Base-by-base conservation (phyloP, 2,888 invertebrate species). In the Chloroclysta siterata region DNA sequence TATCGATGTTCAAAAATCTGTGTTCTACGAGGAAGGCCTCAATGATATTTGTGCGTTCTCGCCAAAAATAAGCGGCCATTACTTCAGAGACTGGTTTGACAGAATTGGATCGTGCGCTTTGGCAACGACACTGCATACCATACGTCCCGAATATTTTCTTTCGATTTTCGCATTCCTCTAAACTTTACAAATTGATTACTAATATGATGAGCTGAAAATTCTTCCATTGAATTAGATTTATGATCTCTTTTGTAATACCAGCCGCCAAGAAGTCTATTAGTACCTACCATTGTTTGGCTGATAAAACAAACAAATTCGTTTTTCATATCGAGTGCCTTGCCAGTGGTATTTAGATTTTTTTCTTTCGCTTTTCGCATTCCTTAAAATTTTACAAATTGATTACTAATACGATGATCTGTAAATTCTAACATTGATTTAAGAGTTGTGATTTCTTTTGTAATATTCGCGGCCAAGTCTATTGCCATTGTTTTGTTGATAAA, bases 51-150 rank as follows among this genome's bases (percentile, higher is more conserved):
- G 78, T 82, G 81, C 76, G 78, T 86, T 87, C 78, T 84, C 86
- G 84, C 87, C 88, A 79, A 87, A 89, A 90, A 91, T 90, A 90
- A 84, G 80, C 82, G 73, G 82, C 80, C 84, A 89, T 88, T 88
- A 89, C 80, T 89, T 86, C 83, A 77, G 78, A 79, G 76, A 79
- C 77, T 71, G 79, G 74, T 86, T 88, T 90, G 89, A 90, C 89
- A 89, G 85, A 90, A 83, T 81, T 87, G 86, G 90, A 87, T 75
- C 90, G 85, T 78, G 78, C 74, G 78, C 72, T 81, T 84, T 87
- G 87, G 84, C 87, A 86, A 70, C 81, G 71, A 72, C 66, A 66
- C 61, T 57, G 68, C 68, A 63, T 68, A 66, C 65, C 69, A 69
- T 68, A 68, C 72, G 73, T 71, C 56, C 74, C 60, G 33, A 71